A percentile compares a stretch with the other conserved stretches of the same genome.
Conservation (phyloP, 2,888 invertebrate species). For the Acrobeloides nanus region DNA sequence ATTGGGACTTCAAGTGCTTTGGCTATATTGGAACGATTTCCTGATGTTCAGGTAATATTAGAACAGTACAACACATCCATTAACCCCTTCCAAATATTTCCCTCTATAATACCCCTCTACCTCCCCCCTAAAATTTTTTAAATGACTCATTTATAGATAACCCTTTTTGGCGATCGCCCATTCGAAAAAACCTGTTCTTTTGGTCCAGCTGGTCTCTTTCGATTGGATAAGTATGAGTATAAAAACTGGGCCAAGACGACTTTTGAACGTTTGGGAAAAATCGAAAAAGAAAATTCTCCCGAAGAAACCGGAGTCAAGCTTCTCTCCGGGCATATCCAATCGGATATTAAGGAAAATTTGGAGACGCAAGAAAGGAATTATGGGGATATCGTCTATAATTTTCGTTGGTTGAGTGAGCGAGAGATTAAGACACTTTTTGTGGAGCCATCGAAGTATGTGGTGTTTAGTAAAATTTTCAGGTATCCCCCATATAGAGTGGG, state of each 20-base stretch:
- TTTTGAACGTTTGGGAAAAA: conserved; percentile 37
- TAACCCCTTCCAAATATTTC: too few species aligned
- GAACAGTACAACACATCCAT: too few species aligned
- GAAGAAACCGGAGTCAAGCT: conserved; percentile 43
- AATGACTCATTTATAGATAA: conserved; percentile 26
- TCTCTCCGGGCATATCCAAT: conserved; percentile 47
- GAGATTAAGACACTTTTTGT: conserved; percentile 33
- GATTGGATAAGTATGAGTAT: conserved; percentile 32
- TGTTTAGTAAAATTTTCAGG: conserved; percentile 3
- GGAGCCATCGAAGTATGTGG: conserved; percentile 35
- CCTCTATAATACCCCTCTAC: too few species aligned
- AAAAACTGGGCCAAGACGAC: conserved; percentile 34
- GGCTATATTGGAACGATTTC: conserved; percentile 30
- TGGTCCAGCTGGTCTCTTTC: conserved; percentile 49
- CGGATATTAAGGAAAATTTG: conserved; percentile 32
- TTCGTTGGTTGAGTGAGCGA: conserved; percentile 38
- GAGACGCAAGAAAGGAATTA: conserved; percentile 35
- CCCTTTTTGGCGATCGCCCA: conserved; percentile 31
- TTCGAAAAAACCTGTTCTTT: conserved; percentile 40
- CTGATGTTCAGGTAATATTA: conserved; percentile 30
- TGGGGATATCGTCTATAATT: conserved; percentile 46
- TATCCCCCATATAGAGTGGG: too few species aligned
- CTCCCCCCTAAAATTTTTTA: too few species aligned
- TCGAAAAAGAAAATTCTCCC: conserved; percentile 29
- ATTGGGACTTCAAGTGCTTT: conserved; percentile 38